Conservation (phyloP, 2,888 invertebrate species). For the Patella ulyssiponensis region DNA sequence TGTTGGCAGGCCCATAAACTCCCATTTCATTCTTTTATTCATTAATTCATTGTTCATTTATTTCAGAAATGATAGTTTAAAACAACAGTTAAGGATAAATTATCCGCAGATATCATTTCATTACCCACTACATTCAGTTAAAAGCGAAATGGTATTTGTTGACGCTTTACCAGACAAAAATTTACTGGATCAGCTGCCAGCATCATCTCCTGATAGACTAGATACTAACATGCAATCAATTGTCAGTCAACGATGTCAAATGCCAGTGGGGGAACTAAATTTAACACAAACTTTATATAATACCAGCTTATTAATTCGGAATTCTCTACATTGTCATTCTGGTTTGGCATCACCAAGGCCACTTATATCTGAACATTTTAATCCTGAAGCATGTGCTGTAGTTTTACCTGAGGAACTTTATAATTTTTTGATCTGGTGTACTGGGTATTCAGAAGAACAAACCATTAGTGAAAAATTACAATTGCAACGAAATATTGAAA, state of each 20-base stretch:
- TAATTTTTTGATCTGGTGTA: too few species aligned
- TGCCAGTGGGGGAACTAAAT: not conserved
- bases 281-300: not conserved
- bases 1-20: too few species aligned
- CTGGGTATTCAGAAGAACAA: too few species aligned
- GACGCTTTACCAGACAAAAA: not conserved
- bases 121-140: not conserved
- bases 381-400: too few species aligned
- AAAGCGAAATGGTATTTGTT: not conserved
- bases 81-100: not conserved
- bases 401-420: too few species aligned
- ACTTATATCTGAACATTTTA: too few species aligned
- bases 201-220: not conserved
- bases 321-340: not conserved
- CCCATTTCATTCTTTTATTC: not conserved
- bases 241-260: not conserved
- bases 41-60: not conserved
- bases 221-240: not conserved
- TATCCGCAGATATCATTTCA: not conserved
- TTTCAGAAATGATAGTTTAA: not conserved
- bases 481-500: too few species aligned
- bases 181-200: not conserved
- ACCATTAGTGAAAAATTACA: too few species aligned
- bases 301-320: not conserved
- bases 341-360: too few species aligned